Conservation (phyloP, 2,888 invertebrate species). For the Aporophyla nigra region DNA sequence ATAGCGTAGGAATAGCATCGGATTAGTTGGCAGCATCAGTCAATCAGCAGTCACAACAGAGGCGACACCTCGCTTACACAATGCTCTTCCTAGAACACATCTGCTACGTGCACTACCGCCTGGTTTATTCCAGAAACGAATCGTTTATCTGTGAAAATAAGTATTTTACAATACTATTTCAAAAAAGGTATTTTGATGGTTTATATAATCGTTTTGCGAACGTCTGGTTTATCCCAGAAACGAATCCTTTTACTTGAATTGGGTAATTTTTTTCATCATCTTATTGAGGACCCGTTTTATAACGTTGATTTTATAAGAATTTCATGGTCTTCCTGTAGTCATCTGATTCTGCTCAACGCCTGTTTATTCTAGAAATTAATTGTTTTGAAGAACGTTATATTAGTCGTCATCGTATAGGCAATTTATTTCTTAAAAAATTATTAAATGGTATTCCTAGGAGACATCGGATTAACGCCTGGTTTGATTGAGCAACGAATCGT, state of each 20-base stretch:
- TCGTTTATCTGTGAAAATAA: constrained; percentile 6
- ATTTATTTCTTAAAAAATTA: not conserved
- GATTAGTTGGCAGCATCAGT: constrained; percentile 80
- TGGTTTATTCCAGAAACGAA: constrained; percentile 16
- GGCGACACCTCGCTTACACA: constrained; percentile 70
- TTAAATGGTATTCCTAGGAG: not conserved
- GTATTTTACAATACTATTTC: not conserved
- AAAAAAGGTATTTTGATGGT: constrained; percentile 7
- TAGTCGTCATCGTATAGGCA: not conserved
- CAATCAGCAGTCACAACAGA: constrained; percentile 89
- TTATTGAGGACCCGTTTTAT: not conserved
- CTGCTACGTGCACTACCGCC: constrained; percentile 48
- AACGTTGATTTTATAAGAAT: not conserved
- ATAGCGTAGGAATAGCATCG: constrained; percentile 67
- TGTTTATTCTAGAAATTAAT: not conserved
- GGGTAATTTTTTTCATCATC: not conserved
- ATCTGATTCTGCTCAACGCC: not conserved
- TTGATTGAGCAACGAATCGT: not conserved
- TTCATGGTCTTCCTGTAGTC: not conserved
- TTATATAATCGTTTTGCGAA: no score
- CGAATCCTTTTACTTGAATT: not conserved
- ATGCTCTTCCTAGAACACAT: constrained; percentile 80
- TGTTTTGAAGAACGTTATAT: not conserved
- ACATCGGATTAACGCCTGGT: not conserved
- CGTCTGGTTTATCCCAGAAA: not conserved